Evolutionary conservation across 35 echinoderm and acorn worm species (phyloP).

Genomic region (Apostichopus californicus): DNA sequence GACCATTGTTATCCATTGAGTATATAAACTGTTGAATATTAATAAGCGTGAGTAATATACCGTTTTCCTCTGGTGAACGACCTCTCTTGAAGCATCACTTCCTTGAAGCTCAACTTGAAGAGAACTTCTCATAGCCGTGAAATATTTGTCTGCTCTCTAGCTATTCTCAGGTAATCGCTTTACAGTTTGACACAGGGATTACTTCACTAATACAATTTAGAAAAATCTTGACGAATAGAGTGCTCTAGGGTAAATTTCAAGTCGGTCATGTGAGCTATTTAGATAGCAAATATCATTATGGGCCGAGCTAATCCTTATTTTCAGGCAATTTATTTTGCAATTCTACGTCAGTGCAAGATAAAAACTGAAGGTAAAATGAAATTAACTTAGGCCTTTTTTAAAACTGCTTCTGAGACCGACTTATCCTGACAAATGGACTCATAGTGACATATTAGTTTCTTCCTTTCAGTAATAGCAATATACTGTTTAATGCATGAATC

Average conservation of each 20-base stretch:
- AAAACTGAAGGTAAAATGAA: background rate
- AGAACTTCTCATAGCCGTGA: background rate
- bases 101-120: background rate
- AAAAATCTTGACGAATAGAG: conserved; percentile 8
- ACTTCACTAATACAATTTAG: conserved; percentile 16
- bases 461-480: no score
- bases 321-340: background rate
- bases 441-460: no score
- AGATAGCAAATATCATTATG: background rate
- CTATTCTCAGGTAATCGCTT: background rate
- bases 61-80: background rate
- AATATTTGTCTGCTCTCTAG: background rate
- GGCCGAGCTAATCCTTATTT: background rate
- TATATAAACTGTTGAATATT: no score
- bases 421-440: no score
- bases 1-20: no score
- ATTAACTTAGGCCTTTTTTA: background rate
- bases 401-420: no score
- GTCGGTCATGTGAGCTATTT: conserved; percentile 21
- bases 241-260: conserved; percentile 2
- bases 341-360: background rate
- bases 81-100: background rate
- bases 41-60: background rate
- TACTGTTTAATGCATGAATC: no score
- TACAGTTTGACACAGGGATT: conserved; percentile 10